A percentile compares a stretch with the other conserved stretches of the same genome.
Conservation (phyloP, 2,113 vertebrate genomes). For the Ia io region DNA sequence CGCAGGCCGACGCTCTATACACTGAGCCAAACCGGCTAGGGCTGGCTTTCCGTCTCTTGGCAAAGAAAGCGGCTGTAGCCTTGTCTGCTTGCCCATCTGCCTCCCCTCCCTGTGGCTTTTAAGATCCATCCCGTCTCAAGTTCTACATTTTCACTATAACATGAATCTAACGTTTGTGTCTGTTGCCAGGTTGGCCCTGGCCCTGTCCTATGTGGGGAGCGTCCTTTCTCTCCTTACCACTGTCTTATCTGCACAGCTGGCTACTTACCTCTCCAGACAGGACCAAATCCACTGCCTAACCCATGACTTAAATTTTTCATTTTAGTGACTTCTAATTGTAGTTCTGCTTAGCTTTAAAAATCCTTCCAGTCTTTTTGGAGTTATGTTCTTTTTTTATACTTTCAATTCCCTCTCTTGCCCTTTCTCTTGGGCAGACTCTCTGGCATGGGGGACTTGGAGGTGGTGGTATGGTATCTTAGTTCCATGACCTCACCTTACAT, state of each 20-base stretch:
- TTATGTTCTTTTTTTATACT: not conserved
- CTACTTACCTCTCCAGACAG: not conserved
- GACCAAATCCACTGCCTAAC: not conserved
- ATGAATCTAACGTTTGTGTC: not conserved
- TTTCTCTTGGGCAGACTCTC: not conserved
- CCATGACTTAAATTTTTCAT: too few relatives aligned
- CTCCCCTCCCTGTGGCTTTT: too few relatives aligned
- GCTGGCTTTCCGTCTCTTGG: not conserved
- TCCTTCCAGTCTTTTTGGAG: not conserved
- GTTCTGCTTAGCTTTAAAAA: not conserved
- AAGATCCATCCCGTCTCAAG: not conserved
- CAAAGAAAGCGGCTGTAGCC: not conserved
- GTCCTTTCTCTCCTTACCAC: too few relatives aligned
- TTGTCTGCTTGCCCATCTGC: not conserved
- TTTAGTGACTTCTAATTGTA: not conserved
- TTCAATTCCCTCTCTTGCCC: not conserved
- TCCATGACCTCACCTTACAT: rapidly evolving
- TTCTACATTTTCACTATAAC: not conserved
- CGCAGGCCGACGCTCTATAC: too few relatives aligned
- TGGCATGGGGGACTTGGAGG: not conserved
- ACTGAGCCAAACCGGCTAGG: too few relatives aligned
- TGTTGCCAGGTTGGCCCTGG: not conserved
- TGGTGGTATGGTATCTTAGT: not conserved
- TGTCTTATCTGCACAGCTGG: not conserved
- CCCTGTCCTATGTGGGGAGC: not conserved